These are phyloP conservation scores for Macroramphosus scolopax DNA, from an alignment of 2,797 vertebrate species.

Conservation along the genomic window DNA sequence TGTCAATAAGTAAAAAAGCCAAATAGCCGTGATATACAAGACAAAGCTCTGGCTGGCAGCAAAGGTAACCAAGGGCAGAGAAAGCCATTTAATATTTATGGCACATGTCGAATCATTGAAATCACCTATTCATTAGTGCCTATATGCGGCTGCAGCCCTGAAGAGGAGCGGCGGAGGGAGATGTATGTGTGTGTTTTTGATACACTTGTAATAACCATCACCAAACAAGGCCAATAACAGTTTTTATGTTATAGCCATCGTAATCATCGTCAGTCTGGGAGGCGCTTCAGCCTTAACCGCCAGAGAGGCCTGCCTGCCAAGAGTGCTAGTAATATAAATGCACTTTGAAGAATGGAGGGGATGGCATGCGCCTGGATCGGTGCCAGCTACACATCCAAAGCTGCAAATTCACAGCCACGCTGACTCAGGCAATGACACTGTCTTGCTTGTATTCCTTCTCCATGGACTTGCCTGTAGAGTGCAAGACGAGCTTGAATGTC, in stretches of 20 bases:
- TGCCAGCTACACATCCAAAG: conserved; percentile 74
- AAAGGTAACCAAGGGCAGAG: conserved; percentile 73
- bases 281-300: conserved; percentile 66
- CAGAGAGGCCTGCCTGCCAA: conserved; percentile 73
- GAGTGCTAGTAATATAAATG: conserved; percentile 76
- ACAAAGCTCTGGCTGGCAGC: conserved; percentile 66
- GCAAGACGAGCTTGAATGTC: conserved; percentile 16
- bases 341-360: conserved; percentile 78
- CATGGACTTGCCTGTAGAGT: conserved; percentile 32
- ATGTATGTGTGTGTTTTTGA: conserved; percentile 65
- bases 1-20: conserved; percentile 66
- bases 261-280: conserved; percentile 79
- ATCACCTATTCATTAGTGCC: conserved; percentile 67
- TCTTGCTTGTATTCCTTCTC: conserved; percentile 50
- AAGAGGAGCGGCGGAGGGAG: conserved; percentile 34
- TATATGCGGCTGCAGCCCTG: conserved; percentile 23
- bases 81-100: conserved; percentile 73
- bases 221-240: conserved; percentile 79
- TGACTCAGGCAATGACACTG: conserved; percentile 72
- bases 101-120: conserved; percentile 66
- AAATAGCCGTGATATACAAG: conserved; percentile 57
- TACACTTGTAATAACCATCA: conserved; percentile 75
- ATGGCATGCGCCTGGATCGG: conserved; percentile 70
- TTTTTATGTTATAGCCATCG: conserved; percentile 76
- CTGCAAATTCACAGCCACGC: conserved; percentile 72